Conservation (phyloP, 1,140 invertebrate genomes). For the Galendromus occidentalis region DNA sequence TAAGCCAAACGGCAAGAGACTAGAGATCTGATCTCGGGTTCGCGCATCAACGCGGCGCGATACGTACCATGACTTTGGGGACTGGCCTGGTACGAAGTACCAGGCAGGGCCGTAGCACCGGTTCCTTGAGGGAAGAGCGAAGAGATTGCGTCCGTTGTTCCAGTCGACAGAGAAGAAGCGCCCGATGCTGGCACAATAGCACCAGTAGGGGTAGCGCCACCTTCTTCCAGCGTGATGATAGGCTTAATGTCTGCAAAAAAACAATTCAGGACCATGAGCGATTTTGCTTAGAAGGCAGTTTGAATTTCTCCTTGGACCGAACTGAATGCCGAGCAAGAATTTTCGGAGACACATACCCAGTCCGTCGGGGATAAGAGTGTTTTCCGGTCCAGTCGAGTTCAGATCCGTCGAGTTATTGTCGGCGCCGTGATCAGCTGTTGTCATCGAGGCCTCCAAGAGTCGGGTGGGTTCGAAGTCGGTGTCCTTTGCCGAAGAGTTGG, state of each 20-base stretch:
- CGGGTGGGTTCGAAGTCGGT: constrained; percentile 10
- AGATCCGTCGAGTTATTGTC: neutral
- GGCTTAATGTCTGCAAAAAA: constrained; percentile 2
- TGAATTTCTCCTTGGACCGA: neutral
- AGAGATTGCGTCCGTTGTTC: constrained; percentile 7
- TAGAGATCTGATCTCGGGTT: neutral
- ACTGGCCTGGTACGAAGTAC: constrained; percentile 10
- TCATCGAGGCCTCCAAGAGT: constrained; percentile 7
- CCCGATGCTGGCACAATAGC: neutral
- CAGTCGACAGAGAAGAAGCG: neutral
- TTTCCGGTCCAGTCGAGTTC: constrained; percentile 10
- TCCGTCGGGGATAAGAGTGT: constrained; percentile 8
- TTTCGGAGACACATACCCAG: neutral
- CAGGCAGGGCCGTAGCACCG: constrained; percentile 7
- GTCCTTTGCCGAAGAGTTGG: constrained; percentile 8
- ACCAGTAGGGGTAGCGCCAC: neutral
- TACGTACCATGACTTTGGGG: constrained; percentile 12
- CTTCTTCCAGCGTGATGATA: constrained; percentile 11
- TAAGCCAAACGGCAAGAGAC: neutral
- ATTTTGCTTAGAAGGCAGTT: neutral
- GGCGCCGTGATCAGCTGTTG: neutral
- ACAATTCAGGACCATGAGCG: neutral
- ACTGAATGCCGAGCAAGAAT: neutral
- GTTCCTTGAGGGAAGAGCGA: constrained; percentile 7
- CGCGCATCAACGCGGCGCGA: neutral